A percentile compares a stretch with the other conserved stretches of the same genome.
phyloP scores from a whole-genome alignment of 2,797 vertebrate species.

The Staurois parvus region DNA sequence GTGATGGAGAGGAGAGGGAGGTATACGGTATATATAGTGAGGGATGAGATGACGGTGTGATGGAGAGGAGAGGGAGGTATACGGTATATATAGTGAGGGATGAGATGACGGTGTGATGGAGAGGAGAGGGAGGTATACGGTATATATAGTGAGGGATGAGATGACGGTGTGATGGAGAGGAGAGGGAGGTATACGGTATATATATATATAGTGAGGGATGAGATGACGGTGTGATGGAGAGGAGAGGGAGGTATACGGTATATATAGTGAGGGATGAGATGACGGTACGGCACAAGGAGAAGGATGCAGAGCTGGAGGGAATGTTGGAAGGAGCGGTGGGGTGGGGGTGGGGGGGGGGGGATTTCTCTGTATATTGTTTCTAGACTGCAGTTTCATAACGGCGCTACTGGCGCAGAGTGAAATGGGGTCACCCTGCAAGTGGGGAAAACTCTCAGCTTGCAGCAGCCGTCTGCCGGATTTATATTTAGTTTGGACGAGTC shows the following conservation, averaged over 20 bases:
- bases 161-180: neutral
- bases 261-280: too few species aligned
- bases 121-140: too few species aligned
- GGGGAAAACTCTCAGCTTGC: conserved; percentile 7
- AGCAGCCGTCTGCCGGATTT: conserved; percentile 36
- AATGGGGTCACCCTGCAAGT: conserved; percentile 50
- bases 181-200: too few species aligned
- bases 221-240: neutral
- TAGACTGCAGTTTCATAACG: conserved; percentile 19
- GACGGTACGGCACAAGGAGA: too few species aligned
- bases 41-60: too few species aligned
- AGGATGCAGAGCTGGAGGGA: neutral
- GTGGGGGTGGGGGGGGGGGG: neutral
- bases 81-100: neutral
- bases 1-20: neutral
- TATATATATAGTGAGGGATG: neutral
- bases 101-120: neutral
- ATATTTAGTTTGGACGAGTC: conserved; percentile 43
- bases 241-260: too few species aligned
- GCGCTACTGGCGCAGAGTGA: conserved; percentile 35
- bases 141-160: too few species aligned
- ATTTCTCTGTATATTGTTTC: conserved; percentile 6
- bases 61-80: neutral
- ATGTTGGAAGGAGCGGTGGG: neutral
- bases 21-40: too few species aligned